These are phyloP conservation scores for Meloe dianella DNA, from an alignment of 2,888 invertebrate genomes.

Conservation along the genomic window DNA sequence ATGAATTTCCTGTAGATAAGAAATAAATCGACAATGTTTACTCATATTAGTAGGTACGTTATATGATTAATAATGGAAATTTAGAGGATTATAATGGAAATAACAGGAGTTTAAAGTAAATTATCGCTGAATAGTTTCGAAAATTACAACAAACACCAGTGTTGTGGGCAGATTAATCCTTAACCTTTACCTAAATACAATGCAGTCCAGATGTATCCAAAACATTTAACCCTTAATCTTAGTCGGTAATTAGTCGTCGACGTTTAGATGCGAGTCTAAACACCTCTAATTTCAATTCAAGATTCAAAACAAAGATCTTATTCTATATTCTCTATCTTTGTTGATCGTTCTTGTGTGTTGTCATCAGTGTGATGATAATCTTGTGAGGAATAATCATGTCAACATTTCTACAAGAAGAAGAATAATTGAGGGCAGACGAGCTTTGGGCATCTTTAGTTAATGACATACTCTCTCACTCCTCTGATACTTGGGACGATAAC, in stretches of 20 bases:
- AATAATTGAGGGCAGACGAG: neutral
- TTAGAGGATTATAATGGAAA: slow-evolving; percentile 1
- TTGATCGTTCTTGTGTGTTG: neutral
- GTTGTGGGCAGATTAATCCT: slow-evolving; percentile 11
- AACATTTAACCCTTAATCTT: slow-evolving; percentile 20
- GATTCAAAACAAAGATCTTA: neutral
- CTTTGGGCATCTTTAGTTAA: slow-evolving; percentile 35
- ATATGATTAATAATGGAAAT: neutral
- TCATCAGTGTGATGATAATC: neutral
- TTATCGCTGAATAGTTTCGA: neutral
- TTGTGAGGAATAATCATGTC: neutral
- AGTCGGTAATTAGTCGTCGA: slow-evolving; percentile 23
- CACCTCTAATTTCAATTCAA: slow-evolving; percentile 28
- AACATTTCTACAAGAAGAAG: slow-evolving; percentile 5
- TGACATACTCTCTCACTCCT: slow-evolving; percentile 39
- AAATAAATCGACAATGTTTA: neutral
- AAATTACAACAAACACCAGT: neutral
- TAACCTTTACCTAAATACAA: slow-evolving; percentile 11
- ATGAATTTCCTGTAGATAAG: neutral
- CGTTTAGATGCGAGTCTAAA: slow-evolving; percentile 16
- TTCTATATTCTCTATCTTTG: neutral
- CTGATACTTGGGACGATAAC: slow-evolving; percentile 37
- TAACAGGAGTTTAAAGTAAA: neutral
- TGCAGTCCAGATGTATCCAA: slow-evolving; percentile 23
- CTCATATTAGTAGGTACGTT: neutral